These are phyloP conservation scores for Hipposideros armiger DNA, from an alignment of 2,113 vertebrate genomes.

Conservation along the genomic window DNA sequence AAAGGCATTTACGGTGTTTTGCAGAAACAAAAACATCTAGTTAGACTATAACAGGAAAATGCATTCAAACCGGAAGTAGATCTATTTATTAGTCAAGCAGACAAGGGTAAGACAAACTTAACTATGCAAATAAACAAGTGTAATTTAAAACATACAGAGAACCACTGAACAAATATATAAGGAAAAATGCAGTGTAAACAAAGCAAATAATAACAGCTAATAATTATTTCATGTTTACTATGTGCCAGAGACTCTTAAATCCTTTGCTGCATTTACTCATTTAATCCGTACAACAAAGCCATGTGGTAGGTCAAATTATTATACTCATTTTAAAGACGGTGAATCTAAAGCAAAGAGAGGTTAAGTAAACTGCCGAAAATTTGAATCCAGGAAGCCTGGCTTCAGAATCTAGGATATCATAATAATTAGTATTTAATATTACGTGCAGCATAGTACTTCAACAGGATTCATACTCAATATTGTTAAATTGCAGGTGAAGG, in stretches of 20 bases:
- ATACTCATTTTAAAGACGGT: not conserved
- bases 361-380: not conserved
- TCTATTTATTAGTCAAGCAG: not conserved
- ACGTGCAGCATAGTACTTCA: not conserved
- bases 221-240: not conserved
- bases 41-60: not conserved
- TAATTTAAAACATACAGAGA: constrained; percentile 10
- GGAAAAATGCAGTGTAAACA: constrained; percentile 7
- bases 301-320: not conserved
- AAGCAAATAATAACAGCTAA: not conserved
- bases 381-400: not conserved
- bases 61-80: not conserved
- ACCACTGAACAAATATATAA: not conserved
- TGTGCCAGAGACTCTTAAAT: not conserved
- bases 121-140: not conserved
- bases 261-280: constrained; percentile 2
- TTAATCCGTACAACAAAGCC: not conserved
- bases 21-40: not conserved
- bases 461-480: not conserved
- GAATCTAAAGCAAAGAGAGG: not conserved
- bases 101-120: not conserved
- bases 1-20: not conserved
- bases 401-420: not conserved
- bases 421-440: not conserved
- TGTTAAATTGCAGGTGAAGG: not conserved